A percentile compares a stretch with the other conserved stretches of the same genome.
phyloP scores from a whole-genome alignment of 1,140 invertebrate genomes.

The Propsilocerus akamusi region DNA sequence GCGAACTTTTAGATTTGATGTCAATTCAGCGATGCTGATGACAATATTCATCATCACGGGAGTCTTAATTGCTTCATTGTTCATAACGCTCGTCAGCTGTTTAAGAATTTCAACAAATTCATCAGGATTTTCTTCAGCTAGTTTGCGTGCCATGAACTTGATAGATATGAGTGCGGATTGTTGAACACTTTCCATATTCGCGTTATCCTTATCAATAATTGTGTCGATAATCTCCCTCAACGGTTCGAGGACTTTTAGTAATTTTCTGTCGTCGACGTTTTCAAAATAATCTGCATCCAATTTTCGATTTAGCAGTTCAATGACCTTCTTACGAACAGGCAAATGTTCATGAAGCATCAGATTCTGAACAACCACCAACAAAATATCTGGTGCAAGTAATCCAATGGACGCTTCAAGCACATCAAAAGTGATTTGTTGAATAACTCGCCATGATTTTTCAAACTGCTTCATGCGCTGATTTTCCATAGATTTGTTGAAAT shows the following conservation, averaged over 20 bases:
- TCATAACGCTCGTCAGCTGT: constrained; percentile 35
- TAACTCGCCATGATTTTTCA: constrained; percentile 60
- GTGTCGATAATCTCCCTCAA: constrained; percentile 41
- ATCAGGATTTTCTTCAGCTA: constrained; percentile 40
- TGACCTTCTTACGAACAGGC: constrained; percentile 53
- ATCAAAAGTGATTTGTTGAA: constrained; percentile 58
- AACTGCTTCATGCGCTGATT: constrained; percentile 25
- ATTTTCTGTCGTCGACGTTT: constrained; percentile 25
- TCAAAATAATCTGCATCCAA: constrained; percentile 42
- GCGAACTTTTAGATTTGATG: constrained; percentile 48
- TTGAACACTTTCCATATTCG: constrained; percentile 42
- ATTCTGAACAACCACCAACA: constrained; percentile 51
- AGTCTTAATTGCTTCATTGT: constrained; percentile 36
- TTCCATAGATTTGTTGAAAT: constrained; percentile 30
- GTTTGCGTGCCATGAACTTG: constrained; percentile 53
- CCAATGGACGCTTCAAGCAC: constrained; percentile 56
- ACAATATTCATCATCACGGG: constrained; percentile 53
- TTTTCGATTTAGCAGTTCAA: constrained; percentile 68
- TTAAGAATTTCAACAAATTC: constrained; percentile 43
- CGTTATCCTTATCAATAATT: constrained; percentile 26
- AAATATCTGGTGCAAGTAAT: constrained; percentile 53
- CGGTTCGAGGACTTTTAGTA: constrained; percentile 36
- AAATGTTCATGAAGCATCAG: constrained; percentile 46
- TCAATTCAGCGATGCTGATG: constrained; percentile 65
- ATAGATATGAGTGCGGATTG: constrained; percentile 65